phyloP scores from a whole-genome alignment of 2,797 vertebrate genomes.

The Rhinella marina region DNA sequence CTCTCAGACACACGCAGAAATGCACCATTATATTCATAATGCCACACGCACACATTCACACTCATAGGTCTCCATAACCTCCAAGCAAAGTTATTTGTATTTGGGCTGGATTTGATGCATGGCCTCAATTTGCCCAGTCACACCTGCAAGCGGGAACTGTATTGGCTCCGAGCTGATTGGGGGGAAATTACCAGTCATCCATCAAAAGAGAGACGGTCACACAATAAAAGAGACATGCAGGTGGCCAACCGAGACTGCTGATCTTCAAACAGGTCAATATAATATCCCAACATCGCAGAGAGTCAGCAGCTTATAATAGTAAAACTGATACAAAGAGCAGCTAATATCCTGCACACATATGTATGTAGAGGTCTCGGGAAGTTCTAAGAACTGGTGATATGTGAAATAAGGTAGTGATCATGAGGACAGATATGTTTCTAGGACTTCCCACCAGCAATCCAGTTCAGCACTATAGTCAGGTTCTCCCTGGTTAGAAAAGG shows the following conservation, averaged over 20 bases:
- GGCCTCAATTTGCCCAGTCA: conserved; percentile 56
- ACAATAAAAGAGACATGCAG: conserved; percentile 29
- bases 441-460: too few species aligned
- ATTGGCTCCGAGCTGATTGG: conserved; percentile 59
- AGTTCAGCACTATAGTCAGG: too few species aligned
- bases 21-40: conserved; percentile 20
- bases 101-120: conserved; percentile 62
- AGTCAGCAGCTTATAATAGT: too few species aligned
- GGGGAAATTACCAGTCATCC: conserved; percentile 61
- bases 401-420: too few species aligned
- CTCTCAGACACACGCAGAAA: conserved; percentile 44
- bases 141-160: conserved; percentile 50
- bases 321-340: too few species aligned
- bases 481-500: background rate
- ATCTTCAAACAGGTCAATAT: background rate
- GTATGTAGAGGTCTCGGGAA: background rate
- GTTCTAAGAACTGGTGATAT: background rate
- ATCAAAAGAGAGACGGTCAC: conserved; percentile 56
- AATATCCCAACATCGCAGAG: background rate
- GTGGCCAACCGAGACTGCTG: conserved; percentile 8
- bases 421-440: too few species aligned
- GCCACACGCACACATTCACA: conserved; percentile 1
- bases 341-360: background rate
- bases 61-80: conserved; percentile 40
- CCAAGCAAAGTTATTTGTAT: conserved; percentile 54